Percentiles rank a stretch among this genome's conserved stretches.
Conservation (phyloP, 1,140 invertebrate genomes). For the Apis laboriosa region DNA sequence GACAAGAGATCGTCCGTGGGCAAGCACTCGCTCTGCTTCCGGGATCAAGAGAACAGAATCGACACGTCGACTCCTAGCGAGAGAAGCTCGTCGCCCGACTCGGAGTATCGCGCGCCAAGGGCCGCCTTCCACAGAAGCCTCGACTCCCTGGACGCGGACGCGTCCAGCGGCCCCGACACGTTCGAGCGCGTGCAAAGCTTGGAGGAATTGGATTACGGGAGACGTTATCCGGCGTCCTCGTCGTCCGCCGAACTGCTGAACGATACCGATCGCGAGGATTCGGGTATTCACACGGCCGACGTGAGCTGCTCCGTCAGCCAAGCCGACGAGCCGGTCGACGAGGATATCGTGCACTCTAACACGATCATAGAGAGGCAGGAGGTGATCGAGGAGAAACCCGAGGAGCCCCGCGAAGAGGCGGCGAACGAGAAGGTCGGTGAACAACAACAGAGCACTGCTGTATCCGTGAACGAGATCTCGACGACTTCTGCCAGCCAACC, state of each 20-base stretch:
- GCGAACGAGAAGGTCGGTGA: constrained; percentile 13
- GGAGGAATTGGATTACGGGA: constrained; percentile 83
- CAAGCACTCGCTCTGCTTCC: constrained; percentile 70
- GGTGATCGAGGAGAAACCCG: constrained; percentile 65
- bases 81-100: constrained; percentile 77
- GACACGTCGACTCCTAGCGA: constrained; percentile 68
- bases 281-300: constrained; percentile 90
- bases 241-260: constrained; percentile 81
- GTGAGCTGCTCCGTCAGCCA: constrained; percentile 89
- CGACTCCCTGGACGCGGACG: constrained; percentile 84
- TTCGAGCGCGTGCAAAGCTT: constrained; percentile 86
- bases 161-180: constrained; percentile 79
- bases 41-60: constrained; percentile 68
- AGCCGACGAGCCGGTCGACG: constrained; percentile 84
- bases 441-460: constrained; percentile 17
- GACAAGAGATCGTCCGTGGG: constrained; percentile 61
- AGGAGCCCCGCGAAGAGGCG: constrained; percentile 40
- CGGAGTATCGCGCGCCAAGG: constrained; percentile 73
- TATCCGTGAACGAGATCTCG: constrained; percentile 35
- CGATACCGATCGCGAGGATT: constrained; percentile 89
- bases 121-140: constrained; percentile 84
- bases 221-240: constrained; percentile 81
- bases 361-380: constrained; percentile 67
- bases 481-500: constrained; percentile 53
- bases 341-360: constrained; percentile 69